Percentiles rank a stretch among this genome's conserved stretches.
Conservation (phyloP, 2,797 vertebrate species). For the Melanotaenia trifasciata region DNA sequence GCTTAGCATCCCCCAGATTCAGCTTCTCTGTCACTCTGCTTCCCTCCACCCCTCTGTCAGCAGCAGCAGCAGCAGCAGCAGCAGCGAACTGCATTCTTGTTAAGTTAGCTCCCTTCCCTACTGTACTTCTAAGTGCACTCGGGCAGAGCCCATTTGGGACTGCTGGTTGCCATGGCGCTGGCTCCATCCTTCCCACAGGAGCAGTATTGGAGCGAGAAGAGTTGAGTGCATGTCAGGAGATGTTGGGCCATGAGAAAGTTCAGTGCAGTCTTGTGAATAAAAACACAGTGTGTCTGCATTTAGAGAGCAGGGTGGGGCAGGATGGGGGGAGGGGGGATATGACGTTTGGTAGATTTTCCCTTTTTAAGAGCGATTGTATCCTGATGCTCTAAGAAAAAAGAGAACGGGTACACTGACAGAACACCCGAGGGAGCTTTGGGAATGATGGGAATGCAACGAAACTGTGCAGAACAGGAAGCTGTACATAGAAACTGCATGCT, state of each 20-base stretch:
- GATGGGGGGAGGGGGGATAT: conserved; percentile 28
- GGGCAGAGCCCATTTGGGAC: conserved; percentile 67
- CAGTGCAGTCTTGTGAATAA: conserved; percentile 60
- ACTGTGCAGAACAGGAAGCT: conserved; percentile 59
- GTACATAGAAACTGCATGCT: conserved; percentile 51
- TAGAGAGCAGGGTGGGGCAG: conserved; percentile 62
- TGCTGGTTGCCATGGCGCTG: conserved; percentile 72
- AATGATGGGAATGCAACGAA: conserved; percentile 76
- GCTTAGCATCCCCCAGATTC: conserved; percentile 66
- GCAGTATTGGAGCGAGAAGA: conserved; percentile 39
- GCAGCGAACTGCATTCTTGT: conserved; percentile 38
- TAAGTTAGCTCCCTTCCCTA: conserved; percentile 58
- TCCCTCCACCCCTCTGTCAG: conserved; percentile 47
- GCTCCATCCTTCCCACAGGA: conserved; percentile 73
- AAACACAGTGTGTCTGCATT: conserved; percentile 64
- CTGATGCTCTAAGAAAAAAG: conserved; percentile 44
- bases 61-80: conserved; percentile 39
- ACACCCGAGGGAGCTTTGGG: conserved; percentile 62
- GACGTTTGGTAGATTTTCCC: conserved; percentile 54
- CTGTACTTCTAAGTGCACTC: conserved; percentile 71
- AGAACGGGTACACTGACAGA: conserved; percentile 42
- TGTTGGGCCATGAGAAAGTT: conserved; percentile 81
- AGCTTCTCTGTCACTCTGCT: conserved; percentile 53
- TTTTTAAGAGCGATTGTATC: conserved; percentile 44
- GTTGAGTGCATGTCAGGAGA: conserved; percentile 57